A percentile compares a stretch with the other conserved stretches of the same genome.
These are phyloP conservation scores for Cataglyphis rosenhaueri DNA, from an alignment of 2,888 invertebrate genomes.

Conservation along the genomic window DNA sequence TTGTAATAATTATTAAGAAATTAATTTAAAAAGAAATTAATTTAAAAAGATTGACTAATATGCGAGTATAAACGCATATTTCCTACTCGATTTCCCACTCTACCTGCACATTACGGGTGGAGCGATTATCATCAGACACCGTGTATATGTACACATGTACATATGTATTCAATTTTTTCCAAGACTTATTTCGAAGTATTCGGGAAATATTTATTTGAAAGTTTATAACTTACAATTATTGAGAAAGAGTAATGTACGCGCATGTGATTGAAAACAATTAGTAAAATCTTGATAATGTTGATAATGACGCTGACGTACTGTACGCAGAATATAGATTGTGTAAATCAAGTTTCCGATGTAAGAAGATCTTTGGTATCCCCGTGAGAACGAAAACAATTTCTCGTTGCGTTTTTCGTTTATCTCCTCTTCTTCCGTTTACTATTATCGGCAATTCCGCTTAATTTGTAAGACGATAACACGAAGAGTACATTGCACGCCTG, in stretches of 20 bases:
- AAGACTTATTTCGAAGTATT: background rate
- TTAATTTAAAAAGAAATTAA: too few relatives aligned
- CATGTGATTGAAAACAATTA: background rate
- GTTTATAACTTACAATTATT: background rate
- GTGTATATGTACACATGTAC: too few relatives aligned
- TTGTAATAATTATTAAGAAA: too few relatives aligned
- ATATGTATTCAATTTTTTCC: background rate
- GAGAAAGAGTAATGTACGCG: background rate
- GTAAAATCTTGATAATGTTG: too few relatives aligned
- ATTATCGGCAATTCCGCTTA: constrained; percentile 33
- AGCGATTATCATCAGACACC: too few relatives aligned
- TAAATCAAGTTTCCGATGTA: background rate
- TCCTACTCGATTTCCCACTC: too few relatives aligned
- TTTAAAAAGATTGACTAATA: too few relatives aligned
- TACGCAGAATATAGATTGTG: background rate
- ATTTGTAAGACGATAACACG: constrained; percentile 26
- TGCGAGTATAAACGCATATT: too few relatives aligned
- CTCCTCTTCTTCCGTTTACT: background rate
- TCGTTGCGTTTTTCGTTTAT: background rate
- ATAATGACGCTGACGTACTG: background rate
- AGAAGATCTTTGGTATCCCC: background rate
- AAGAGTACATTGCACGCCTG: constrained; percentile 29
- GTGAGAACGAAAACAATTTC: background rate
- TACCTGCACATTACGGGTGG: too few relatives aligned
- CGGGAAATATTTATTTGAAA: background rate